These are phyloP conservation scores for Ctena decussata DNA, from an alignment of 2,888 invertebrate species.

Conservation along the genomic window DNA sequence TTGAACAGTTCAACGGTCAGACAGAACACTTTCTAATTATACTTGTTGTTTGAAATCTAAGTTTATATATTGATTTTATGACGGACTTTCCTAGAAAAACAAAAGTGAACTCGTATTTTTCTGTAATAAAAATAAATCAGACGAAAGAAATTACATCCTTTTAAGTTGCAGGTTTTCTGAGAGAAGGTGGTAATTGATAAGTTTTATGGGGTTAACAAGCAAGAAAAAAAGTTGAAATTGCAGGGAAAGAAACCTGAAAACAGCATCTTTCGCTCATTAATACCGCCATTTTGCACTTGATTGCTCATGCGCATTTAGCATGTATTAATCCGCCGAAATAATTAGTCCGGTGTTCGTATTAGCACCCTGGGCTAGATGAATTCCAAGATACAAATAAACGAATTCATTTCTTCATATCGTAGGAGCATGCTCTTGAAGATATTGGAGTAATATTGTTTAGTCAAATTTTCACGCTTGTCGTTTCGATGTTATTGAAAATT, in stretches of 20 bases:
- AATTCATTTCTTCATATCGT: slow-evolving; percentile 29
- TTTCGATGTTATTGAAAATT: slow-evolving; percentile 47
- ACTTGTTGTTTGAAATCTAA: no score
- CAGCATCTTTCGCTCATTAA: background rate
- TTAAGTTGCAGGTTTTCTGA: background rate
- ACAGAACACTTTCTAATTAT: no score
- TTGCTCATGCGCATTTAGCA: slow-evolving; percentile 1
- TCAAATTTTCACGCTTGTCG: slow-evolving; percentile 45
- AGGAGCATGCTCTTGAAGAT: slow-evolving; percentile 15
- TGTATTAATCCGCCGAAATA: slow-evolving; percentile 1
- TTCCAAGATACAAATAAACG: background rate
- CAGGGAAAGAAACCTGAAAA: background rate
- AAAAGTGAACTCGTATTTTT: background rate
- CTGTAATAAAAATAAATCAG: background rate
- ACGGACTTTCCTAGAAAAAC: no score
- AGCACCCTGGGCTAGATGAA: background rate
- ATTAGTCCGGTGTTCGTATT: slow-evolving; percentile 11
- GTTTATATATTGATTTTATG: no score
- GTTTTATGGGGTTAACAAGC: slow-evolving; percentile 2
- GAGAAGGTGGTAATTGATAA: background rate
- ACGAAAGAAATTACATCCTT: background rate
- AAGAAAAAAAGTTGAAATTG: background rate
- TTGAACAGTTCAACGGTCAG: no score
- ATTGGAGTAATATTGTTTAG: slow-evolving; percentile 37
- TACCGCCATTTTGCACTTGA: slow-evolving; percentile 10